Percentiles rank a stretch among this genome's conserved stretches.
These are phyloP conservation scores for Condylostylus longicornis DNA, from an alignment of 1,140 invertebrate species.

Conservation along the genomic window DNA sequence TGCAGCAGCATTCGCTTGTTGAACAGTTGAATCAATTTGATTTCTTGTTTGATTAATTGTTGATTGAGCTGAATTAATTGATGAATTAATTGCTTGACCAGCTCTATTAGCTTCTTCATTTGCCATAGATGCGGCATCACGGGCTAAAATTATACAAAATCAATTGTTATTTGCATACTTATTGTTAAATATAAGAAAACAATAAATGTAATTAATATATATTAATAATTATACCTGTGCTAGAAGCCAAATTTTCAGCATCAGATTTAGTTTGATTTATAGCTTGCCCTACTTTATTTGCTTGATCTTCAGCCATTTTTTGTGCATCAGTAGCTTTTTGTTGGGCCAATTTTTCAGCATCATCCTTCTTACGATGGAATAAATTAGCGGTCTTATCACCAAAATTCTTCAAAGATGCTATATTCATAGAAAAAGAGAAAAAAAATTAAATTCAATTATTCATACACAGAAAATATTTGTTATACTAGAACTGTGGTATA, in stretches of 20 bases:
- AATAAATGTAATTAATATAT: background rate
- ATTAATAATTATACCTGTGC: constrained; percentile 30
- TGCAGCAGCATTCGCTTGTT: constrained; percentile 19
- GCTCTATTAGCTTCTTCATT: constrained; percentile 26
- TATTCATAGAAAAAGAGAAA: constrained; percentile 1
- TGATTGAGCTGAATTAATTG: constrained; percentile 20
- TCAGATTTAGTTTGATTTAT: constrained; percentile 34
- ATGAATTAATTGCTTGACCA: constrained; percentile 22
- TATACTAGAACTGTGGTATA: too few species aligned
- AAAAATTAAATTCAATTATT: background rate
- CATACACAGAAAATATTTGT: constrained; percentile 13
- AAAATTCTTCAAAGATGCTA: constrained; percentile 43
- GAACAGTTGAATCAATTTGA: constrained; percentile 23
- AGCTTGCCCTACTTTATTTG: constrained; percentile 40
- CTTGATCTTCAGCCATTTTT: constrained; percentile 40
- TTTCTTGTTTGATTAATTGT: constrained; percentile 24
- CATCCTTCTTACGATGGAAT: constrained; percentile 46
- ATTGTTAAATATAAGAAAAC: too few species aligned
- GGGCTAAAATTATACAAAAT: constrained; percentile 12
- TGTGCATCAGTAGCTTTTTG: constrained; percentile 40
- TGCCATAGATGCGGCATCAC: constrained; percentile 26
- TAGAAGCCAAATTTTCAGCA: constrained; percentile 35
- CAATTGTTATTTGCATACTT: background rate
- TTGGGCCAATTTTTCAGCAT: constrained; percentile 39
- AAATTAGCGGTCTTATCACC: constrained; percentile 44